A percentile compares a stretch with the other conserved stretches of the same genome.
Evolutionary conservation across 2,888 invertebrate species (phyloP).

Genomic region (Hedychridium roseum): DNA sequence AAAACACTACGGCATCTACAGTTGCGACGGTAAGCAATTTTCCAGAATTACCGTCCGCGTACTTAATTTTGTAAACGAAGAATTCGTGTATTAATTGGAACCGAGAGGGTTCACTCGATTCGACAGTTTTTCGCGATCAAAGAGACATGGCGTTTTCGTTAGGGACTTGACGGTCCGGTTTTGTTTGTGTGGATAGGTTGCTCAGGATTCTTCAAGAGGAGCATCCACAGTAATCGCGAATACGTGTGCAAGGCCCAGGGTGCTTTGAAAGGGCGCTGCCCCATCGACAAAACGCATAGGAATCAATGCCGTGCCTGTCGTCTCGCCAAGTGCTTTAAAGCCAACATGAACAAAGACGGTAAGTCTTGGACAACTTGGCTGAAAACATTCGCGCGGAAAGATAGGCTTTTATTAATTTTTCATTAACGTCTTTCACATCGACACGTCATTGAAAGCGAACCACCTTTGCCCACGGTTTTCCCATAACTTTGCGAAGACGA

Average conservation of each 20-base stretch:
- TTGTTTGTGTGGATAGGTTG: slow-evolving; percentile 72
- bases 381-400: neutral
- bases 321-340: slow-evolving; percentile 90
- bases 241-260: slow-evolving; percentile 98
- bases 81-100: no score
- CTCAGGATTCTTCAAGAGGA: slow-evolving; percentile 95
- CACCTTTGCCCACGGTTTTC: neutral
- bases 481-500: neutral
- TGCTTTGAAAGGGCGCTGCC: slow-evolving; percentile 90
- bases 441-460: neutral
- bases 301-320: slow-evolving; percentile 97
- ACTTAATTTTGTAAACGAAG: no score
- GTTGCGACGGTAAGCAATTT: slow-evolving; percentile 89
- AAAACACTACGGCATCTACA: slow-evolving; percentile 99
- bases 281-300: slow-evolving; percentile 95
- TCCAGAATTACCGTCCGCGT: no score
- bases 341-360: no score
- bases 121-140: no score
- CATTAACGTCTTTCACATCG: neutral
- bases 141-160: no score
- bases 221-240: slow-evolving; percentile 93
- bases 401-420: neutral
- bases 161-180: slow-evolving; percentile 2
- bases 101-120: no score
- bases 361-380: no score